These are phyloP conservation scores for Loris lydekkerianus DNA, from an alignment of 2,797 vertebrate genomes.

Conservation along the genomic window DNA sequence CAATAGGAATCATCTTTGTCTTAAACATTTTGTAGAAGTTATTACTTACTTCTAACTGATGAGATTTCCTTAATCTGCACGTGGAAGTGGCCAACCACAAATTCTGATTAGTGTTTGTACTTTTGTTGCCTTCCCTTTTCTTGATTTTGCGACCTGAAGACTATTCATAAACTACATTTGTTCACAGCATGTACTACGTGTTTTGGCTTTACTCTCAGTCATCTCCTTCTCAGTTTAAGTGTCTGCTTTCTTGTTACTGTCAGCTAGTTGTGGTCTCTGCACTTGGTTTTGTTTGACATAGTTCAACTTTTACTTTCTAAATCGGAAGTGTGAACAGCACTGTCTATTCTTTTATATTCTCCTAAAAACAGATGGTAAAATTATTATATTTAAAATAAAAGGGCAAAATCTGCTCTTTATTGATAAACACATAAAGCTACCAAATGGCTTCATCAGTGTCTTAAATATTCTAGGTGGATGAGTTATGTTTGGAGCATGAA, in stretches of 20 bases:
- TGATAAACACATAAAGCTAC: slow-evolving; percentile 10
- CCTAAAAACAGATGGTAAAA: slow-evolving; percentile 55
- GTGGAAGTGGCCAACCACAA: neutral
- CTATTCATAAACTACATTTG: slow-evolving; percentile 23
- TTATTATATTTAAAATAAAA: slow-evolving; percentile 61
- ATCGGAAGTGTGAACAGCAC: slow-evolving; percentile 33
- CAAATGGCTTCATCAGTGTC: slow-evolving; percentile 41
- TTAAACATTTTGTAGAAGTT: slow-evolving; percentile 2
- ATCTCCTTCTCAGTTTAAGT: neutral
- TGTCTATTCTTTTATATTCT: slow-evolving; percentile 60
- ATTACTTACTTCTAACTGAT: neutral
- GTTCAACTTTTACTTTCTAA: slow-evolving; percentile 56
- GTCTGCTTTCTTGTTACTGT: slow-evolving; percentile 49
- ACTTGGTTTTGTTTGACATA: slow-evolving; percentile 17
- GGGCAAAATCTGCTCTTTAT: slow-evolving; percentile 29
- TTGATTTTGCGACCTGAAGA: slow-evolving; percentile 20
- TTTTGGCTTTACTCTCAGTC: slow-evolving; percentile 47
- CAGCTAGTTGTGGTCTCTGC: slow-evolving; percentile 48
- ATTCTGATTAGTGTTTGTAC: neutral
- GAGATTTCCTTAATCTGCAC: slow-evolving; percentile 20
- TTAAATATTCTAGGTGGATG: slow-evolving; percentile 44
- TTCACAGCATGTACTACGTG: neutral
- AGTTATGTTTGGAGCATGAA: slow-evolving; percentile 37
- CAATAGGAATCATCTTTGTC: neutral
- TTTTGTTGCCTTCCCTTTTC: neutral